Evolutionary conservation across 2,797 vertebrate genomes (phyloP), one percentile per base, ranked within the genome.

Genomic region (Dipus sagitta): DNA sequence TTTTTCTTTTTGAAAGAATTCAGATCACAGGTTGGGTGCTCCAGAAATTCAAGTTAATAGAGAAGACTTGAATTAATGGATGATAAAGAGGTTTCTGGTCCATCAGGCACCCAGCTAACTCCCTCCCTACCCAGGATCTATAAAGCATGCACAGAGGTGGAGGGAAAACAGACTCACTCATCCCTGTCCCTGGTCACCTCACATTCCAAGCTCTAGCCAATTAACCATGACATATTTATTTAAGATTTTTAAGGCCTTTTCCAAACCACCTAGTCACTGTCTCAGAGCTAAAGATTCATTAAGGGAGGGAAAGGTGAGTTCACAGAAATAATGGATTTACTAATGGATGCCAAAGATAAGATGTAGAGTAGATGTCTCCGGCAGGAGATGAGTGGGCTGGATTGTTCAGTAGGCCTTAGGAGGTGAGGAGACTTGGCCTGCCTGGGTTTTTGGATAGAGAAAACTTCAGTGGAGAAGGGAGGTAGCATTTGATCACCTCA

Each of bases 31-130:
- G 65, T 20, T 92, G 15, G 17, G 38, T 77, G n/a, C 58, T 64
- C 79, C 32, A 86, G 90, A 94, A 74, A 93, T 78, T 9, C n/a
- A 70, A 75, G 23, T 76, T 77, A 54, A 86, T 32, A 87, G 70
- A 64, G 74, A 90, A 85, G 71, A 60, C 23, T 38, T 52, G 70
- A 85, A 78, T 91, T 88, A 85, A 85, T 92, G 84, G 32, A 47
- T 75, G 65, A 65, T 28, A 20, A 17, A 28, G 58, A 68, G 75
- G 26, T 68, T 89, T 72, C 77, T 32, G 3, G 17, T 71, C 72
- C 34, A 28, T 70, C 0, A 2, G 26, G 23, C n/a, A 34, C 9
- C 26, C 26, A n/a, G 84, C 71, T 65, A 28, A 47, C 72, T 24
- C 5, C n/a, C 24, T 52, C 15, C 15, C 64, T 83, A 4, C 47